Evolutionary conservation across 2,113 vertebrate genomes (phyloP), one percentile per base, ranked within the genome.

Genomic region (Etheostoma spectabile): DNA sequence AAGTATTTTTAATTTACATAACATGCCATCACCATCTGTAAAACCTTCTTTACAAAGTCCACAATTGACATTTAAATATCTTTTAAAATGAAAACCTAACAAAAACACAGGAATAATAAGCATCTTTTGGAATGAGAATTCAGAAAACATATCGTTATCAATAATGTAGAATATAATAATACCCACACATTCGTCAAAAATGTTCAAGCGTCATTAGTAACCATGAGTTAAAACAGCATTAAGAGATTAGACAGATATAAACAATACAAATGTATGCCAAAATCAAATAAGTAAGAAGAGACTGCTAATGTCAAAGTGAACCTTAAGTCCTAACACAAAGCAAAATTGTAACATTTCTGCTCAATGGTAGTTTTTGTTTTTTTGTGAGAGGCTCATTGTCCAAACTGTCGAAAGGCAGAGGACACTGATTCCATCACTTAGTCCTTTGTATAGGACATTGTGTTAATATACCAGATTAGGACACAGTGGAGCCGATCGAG

Each of bases 1-100:
- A 61, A 64, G 59, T 24, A 51, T 55, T 86, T 86, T 90, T 86
- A 84, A 83, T 88, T 72, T 60, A 67, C 14, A 63, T 15, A 53
- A 74, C 53, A 79, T 3, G 10, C 48, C 57, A 13, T 69, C 46
- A 69, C 65, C 35, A 56, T 48, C 27, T 52, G 3, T 59, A 71
- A 70, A 83, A 77, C 48, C 64, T 60, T 56, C 35, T 30, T 76
- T 74, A 70, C 22, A 35, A n/a, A 59, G 16, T 71, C 35, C 21
- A 68, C 80, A 76, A 42, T 4, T 68, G 15, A 60, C 62, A 70
- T 73, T 65, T 73, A 75, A 85, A 88, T 56, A 79, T 14, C 5
- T 13, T 52, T 75, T 2, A 38, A 3, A 53, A 51, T 45, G 27
- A 67, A 79, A 84, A 69, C 16, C 45, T 12, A 35, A 67, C 13